Percentiles rank a stretch among this genome's conserved stretches.
Evolutionary conservation across 2,888 invertebrate genomes (phyloP).

Genomic region (Hymenopus coronatus): DNA sequence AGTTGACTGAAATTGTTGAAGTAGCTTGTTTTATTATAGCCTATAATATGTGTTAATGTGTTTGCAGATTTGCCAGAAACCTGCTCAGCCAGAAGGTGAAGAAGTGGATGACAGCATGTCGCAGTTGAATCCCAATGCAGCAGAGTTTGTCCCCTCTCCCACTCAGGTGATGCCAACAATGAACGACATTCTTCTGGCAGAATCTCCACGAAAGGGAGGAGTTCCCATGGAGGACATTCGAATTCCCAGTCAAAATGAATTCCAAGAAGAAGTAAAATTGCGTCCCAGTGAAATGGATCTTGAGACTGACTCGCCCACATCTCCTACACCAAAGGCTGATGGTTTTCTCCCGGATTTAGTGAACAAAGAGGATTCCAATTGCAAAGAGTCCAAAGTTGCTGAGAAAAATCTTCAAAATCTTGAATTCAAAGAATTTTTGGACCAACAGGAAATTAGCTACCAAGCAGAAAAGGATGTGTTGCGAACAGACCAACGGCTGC

Average conservation of each 20-base stretch:
- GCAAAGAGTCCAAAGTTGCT: slow-evolving; percentile 39
- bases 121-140: slow-evolving; percentile 79
- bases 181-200: slow-evolving; percentile 25
- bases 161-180: slow-evolving; percentile 46
- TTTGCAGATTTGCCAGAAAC: slow-evolving; percentile 19
- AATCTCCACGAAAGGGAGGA: slow-evolving; percentile 27
- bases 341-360: slow-evolving; percentile 46
- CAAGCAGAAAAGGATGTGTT: neutral
- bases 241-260: slow-evolving; percentile 60
- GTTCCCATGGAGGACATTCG: slow-evolving; percentile 59
- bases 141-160: slow-evolving; percentile 77
- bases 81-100: slow-evolving; percentile 18
- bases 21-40: too few relatives aligned
- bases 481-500: neutral
- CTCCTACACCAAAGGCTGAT: slow-evolving; percentile 16
- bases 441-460: neutral
- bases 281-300: slow-evolving; percentile 61
- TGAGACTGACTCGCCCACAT: slow-evolving; percentile 38
- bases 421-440: neutral
- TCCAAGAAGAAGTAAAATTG: slow-evolving; percentile 60
- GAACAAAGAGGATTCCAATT: slow-evolving; percentile 49
- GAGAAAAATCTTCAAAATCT: neutral
- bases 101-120: slow-evolving; percentile 65
- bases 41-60: neutral
- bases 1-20: too few relatives aligned